Evolutionary conservation across 2,888 invertebrate genomes (phyloP).

Genomic region (Tanytarsus gracilentus): DNA sequence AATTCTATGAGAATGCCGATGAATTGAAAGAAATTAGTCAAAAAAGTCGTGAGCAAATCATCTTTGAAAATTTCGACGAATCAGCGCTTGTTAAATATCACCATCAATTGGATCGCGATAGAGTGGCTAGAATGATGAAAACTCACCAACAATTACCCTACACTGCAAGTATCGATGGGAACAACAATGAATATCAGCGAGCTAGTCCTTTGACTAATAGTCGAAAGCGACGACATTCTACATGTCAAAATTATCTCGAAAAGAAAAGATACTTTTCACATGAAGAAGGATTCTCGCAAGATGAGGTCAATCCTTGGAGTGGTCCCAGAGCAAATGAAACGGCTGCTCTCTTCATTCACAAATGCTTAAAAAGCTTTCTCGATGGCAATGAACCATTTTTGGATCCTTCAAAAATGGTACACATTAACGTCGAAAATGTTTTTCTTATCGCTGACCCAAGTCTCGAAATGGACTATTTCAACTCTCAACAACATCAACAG

Average conservation of each 20-base stretch:
- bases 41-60: not conserved
- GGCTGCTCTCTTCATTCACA: too few species aligned
- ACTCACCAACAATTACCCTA: not conserved
- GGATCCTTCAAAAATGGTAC: conserved; percentile 22
- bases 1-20: conserved; percentile 21
- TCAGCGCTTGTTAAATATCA: conserved; percentile 7
- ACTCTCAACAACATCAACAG: too few species aligned
- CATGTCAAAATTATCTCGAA: conserved; percentile 37
- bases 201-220: too few species aligned
- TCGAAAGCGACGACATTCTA: conserved; percentile 53
- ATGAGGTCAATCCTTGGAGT: too few species aligned
- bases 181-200: conserved; percentile 5
- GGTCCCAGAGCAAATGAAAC: not conserved
- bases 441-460: not conserved
- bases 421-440: conserved; percentile 23
- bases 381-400: not conserved
- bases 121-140: conserved; percentile 7
- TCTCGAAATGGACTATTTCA: not conserved
- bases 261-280: conserved; percentile 1
- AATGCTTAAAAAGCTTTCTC: not conserved
- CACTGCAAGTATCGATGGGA: conserved; percentile 1
- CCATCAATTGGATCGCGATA: conserved; percentile 18
- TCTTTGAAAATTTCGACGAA: conserved; percentile 19
- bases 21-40: not conserved
- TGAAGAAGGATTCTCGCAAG: conserved; percentile 10